These are phyloP conservation scores for Orbicella faveolata DNA, from an alignment of 64 coral and sea anemone species.

Conservation along the genomic window DNA sequence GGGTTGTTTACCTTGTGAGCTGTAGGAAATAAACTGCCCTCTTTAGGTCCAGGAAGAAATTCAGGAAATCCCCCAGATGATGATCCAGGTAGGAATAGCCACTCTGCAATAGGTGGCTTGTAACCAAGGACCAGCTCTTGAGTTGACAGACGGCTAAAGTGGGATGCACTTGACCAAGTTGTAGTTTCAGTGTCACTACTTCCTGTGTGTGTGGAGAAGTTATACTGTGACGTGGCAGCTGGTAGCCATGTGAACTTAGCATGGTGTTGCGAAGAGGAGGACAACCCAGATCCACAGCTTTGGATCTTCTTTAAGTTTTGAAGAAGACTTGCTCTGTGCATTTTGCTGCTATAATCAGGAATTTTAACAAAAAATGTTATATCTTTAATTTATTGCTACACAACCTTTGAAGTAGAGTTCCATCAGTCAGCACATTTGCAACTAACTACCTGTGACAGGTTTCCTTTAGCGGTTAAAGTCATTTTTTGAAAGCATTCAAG, in stretches of 20 bases:
- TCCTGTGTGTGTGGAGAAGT: slow-evolving; percentile 7
- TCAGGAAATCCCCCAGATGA: slow-evolving; percentile 37
- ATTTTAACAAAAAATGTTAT: not conserved
- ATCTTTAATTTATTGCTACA: too few species aligned
- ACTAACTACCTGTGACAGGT: too few species aligned
- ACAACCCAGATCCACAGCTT: not conserved
- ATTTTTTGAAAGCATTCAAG: too few species aligned
- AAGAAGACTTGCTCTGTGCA: not conserved
- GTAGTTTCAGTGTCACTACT: not conserved
- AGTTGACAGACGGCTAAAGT: not conserved
- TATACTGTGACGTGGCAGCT: too few species aligned
- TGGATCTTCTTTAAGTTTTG: not conserved
- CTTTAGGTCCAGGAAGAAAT: slow-evolving; percentile 34
- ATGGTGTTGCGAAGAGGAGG: not conserved
- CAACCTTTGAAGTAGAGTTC: too few species aligned
- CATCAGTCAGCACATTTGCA: too few species aligned
- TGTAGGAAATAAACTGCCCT: slow-evolving; percentile 23
- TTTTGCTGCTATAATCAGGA: not conserved
- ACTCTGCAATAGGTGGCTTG: slow-evolving; percentile 29
- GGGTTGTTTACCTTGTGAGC: slow-evolving; percentile 10
- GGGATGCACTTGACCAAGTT: not conserved
- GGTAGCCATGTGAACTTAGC: not conserved
- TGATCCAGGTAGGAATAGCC: slow-evolving; percentile 36
- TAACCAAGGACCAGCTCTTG: not conserved
- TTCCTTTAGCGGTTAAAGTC: too few species aligned